Evolutionary conservation across 2,888 invertebrate genomes (phyloP).

Genomic region (Andrena dorsata): DNA sequence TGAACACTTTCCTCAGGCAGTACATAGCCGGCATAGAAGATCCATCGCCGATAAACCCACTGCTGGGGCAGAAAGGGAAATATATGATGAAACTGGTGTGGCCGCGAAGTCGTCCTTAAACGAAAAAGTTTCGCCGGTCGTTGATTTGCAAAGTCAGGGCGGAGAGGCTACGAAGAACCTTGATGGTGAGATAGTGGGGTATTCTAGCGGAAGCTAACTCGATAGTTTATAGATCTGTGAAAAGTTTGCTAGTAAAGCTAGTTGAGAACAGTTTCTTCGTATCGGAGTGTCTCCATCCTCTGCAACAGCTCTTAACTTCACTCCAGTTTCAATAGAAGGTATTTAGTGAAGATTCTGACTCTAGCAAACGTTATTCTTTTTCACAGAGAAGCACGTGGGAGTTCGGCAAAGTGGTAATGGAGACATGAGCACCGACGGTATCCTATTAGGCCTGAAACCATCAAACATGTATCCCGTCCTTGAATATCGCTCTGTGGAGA

Average conservation of each 20-base stretch:
- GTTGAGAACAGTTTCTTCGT: too few relatives aligned
- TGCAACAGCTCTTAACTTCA: too few relatives aligned
- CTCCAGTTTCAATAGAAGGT: too few relatives aligned
- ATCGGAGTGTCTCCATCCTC: too few relatives aligned
- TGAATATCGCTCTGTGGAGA: neutral
- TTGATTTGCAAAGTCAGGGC: conserved; percentile 48
- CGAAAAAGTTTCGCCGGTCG: conserved; percentile 5
- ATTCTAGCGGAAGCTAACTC: too few relatives aligned
- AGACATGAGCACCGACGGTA: neutral
- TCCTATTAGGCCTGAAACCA: conserved; percentile 49
- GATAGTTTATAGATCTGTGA: too few relatives aligned
- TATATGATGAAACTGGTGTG: conserved; percentile 53
- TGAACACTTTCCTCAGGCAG: conserved; percentile 55
- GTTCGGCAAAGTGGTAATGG: conserved; percentile 32
- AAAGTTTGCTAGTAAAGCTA: too few relatives aligned
- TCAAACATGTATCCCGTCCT: conserved; percentile 33
- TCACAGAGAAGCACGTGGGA: conserved; percentile 50
- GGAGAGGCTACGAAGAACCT: conserved; percentile 14
- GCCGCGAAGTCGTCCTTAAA: conserved; percentile 74
- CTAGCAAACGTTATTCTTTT: neutral
- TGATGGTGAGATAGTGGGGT: conserved; percentile 21
- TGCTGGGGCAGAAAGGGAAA: conserved; percentile 36
- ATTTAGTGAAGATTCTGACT: too few relatives aligned
- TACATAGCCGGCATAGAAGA: conserved; percentile 47
- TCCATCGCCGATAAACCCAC: conserved; percentile 34